Percentiles rank a stretch among this genome's conserved stretches.
phyloP scores from a whole-genome alignment of 2,113 vertebrate genomes.

The Globicephala melas region DNA sequence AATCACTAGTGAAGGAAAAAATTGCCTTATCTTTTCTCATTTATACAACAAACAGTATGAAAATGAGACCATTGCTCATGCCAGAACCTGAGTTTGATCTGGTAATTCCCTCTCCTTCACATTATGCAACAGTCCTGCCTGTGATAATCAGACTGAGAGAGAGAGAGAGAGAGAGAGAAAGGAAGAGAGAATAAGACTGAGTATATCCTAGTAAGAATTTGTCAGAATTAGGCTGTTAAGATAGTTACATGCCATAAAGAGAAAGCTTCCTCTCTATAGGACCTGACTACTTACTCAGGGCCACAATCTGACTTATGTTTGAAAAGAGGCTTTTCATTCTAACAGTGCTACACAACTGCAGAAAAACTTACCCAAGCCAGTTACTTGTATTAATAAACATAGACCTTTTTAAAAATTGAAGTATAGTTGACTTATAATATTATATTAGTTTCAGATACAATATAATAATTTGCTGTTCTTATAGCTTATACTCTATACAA shows the following conservation, averaged over 20 bases:
- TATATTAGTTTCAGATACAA: neutral
- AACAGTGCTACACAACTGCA: neutral
- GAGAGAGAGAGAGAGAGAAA: neutral
- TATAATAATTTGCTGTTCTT: neutral
- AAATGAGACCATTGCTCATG: neutral
- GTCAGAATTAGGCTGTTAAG: neutral
- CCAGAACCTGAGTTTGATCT: neutral
- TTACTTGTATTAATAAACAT: neutral
- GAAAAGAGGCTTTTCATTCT: neutral
- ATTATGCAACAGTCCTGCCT: neutral
- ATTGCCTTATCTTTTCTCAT: neutral
- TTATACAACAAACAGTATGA: neutral
- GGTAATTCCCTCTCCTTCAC: neutral
- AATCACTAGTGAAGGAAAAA: neutral
- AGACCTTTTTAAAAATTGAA: neutral
- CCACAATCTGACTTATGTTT: neutral
- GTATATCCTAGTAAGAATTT: neutral
- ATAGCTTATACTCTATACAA: neutral
- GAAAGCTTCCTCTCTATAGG: neutral
- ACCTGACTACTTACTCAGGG: neutral
- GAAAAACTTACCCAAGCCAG: neutral
- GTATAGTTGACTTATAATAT: neutral
- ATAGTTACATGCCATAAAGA: neutral
- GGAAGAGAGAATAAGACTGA: neutral
- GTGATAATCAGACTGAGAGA: neutral